Conservation (phyloP, 2,888 invertebrate species). For the Hydrotaea cyrtoneurina region DNA sequence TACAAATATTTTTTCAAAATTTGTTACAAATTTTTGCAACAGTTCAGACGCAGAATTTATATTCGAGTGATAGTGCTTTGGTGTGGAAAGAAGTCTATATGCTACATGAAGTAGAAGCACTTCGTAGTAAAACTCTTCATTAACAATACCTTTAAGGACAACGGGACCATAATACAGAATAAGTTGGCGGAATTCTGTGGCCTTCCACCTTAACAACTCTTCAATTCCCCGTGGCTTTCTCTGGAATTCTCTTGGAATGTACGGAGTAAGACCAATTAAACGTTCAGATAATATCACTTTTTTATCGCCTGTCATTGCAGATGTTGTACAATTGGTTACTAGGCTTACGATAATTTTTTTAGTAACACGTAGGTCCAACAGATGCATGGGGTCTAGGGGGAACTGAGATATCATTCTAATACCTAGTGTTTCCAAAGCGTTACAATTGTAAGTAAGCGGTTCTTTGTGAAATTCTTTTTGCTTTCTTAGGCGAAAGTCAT, state of each 20-base stretch:
- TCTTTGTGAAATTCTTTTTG: background rate
- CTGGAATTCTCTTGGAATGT: slow-evolving; percentile 15
- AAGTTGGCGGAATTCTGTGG: slow-evolving; percentile 35
- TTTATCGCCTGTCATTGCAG: too few relatives aligned
- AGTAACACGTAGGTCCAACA: slow-evolving; percentile 6
- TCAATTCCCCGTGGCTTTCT: slow-evolving; percentile 27
- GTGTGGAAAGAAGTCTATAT: slow-evolving; percentile 12
- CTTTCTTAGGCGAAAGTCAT: background rate
- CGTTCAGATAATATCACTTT: background rate
- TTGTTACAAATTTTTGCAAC: background rate
- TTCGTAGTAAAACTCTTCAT: slow-evolving; percentile 26
- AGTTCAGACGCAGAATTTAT: background rate
- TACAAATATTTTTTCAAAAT: slow-evolving; percentile 14
- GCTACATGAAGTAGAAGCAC: slow-evolving; percentile 10
- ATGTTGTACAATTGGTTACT: background rate
- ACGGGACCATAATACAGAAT: slow-evolving; percentile 35
- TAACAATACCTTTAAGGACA: slow-evolving; percentile 7
- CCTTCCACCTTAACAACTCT: slow-evolving; percentile 17
- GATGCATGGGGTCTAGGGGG: slow-evolving; percentile 17
- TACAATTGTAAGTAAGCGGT: background rate
- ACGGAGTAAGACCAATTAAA: background rate
- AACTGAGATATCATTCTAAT: slow-evolving; percentile 20
- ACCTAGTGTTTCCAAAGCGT: background rate
- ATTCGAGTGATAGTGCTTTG: slow-evolving; percentile 9
- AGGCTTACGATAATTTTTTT: background rate